Percentiles rank a stretch among this genome's conserved stretches.
phyloP scores from a whole-genome alignment of 2,113 vertebrate genomes.

The Gymnogyps californianus region DNA sequence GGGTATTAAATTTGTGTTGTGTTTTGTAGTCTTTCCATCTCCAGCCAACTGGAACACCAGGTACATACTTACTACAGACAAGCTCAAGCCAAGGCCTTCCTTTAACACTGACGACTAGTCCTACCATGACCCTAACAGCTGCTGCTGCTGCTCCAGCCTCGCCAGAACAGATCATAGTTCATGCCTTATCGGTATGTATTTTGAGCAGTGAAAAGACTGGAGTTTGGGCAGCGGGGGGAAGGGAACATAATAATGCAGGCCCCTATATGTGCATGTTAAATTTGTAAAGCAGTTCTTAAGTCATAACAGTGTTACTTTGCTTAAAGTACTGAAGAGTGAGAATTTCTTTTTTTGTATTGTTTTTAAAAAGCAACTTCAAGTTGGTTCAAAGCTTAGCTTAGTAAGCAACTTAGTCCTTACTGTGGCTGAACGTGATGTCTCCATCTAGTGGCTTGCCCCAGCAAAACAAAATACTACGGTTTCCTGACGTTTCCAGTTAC shows the following conservation, averaged over 20 bases:
- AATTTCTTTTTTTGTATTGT: background rate
- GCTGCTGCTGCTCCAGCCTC: slow-evolving; percentile 85
- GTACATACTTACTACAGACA: slow-evolving; percentile 94
- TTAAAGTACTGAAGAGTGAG: background rate
- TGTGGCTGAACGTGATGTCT: background rate
- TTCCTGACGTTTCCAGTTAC: background rate
- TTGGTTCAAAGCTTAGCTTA: background rate
- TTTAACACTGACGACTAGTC: slow-evolving; percentile 82
- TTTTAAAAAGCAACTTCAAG: background rate
- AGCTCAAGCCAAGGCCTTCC: slow-evolving; percentile 91
- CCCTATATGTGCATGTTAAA: fast-evolving
- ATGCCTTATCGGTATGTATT: slow-evolving; percentile 87
- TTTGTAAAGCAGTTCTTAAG: background rate
- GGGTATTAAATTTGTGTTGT: background rate
- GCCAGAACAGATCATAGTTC: slow-evolving; percentile 96
- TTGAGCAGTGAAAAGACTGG: background rate
- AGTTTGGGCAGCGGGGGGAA: background rate
- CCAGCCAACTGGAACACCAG: slow-evolving; percentile 94
- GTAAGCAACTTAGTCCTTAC: background rate
- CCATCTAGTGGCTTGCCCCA: background rate
- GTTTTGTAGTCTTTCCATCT: slow-evolving; percentile 90
- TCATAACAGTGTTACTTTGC: background rate
- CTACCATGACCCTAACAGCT: slow-evolving; percentile 88
- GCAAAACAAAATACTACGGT: background rate
- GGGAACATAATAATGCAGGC: background rate